Base-by-base conservation (phyloP, 2,888 invertebrate genomes). In the Apamea sordens region DNA sequence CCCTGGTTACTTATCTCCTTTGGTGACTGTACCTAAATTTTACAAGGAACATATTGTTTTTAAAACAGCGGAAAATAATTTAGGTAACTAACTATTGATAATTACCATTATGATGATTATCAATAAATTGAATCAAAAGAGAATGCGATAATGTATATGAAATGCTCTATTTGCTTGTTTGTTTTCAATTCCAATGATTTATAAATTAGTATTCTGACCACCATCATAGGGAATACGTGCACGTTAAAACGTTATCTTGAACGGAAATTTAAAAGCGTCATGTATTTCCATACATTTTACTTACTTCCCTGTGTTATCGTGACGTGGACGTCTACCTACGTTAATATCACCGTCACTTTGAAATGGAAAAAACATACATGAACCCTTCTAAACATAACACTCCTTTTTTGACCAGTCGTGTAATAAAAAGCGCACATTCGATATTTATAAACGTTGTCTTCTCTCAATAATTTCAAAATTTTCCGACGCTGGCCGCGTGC, bases 381-480 rank as follows among this genome's bases (percentile, higher is more conserved):
- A 47, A 15, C 5, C 15, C 47, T 47, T 32, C 1, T 1, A 47
- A 47, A 47, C 13, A 47, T 13, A 47, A 47, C 47, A 47, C 13
- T 47, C 47, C 5, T 47, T 47, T 15, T 15, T 47, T 47, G 15
- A 2, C 15, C 15, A 15, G 47, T 15, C 15, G 47, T 15, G 15
- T 47, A 47, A 47, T 47, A 47, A 47, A 47, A 47, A 47, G 15
- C 47, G 47, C 3, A 47, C 47, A 15, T 47, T 36, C 18, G 47
- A 24, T 59, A 41, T 47, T 47, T 15, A 80, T 63, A 2, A 50
- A 76, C 36, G 28, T 44, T 61, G 21, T 67, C 47, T 32, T 36
- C n/a, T 75, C 61, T 10, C 18, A 69, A 71, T 63, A 18, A 68
- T 50, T 69, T 64, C 7, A 63, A 78, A 78, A 83, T 63, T 65